Evolutionary conservation across 2,797 vertebrate genomes (phyloP).

Genomic region (Halcyon smyrnensis): DNA sequence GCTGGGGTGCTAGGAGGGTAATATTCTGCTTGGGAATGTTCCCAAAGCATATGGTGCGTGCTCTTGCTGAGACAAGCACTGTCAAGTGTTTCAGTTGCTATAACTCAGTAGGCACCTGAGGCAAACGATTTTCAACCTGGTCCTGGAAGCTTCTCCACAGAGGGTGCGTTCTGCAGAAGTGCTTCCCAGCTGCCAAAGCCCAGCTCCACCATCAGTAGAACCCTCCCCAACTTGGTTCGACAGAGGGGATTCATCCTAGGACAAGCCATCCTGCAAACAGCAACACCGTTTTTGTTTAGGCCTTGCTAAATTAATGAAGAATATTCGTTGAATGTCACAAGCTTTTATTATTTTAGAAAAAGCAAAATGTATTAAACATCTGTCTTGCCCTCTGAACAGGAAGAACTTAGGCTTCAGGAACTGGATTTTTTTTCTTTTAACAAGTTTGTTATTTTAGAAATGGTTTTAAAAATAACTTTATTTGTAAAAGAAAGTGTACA

Average conservation of each 20-base stretch:
- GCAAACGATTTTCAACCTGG: background rate
- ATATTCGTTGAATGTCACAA: background rate
- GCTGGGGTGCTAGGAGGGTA: background rate
- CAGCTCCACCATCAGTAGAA: background rate
- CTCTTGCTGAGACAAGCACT: background rate
- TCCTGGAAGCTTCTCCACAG: background rate
- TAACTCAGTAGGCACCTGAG: background rate
- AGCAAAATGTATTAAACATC: background rate
- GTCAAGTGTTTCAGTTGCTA: background rate
- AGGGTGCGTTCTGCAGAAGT: background rate
- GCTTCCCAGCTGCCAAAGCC: background rate
- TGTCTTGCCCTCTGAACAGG: background rate
- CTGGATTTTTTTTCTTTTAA: background rate
- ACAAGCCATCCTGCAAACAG: background rate
- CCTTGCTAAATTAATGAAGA: background rate
- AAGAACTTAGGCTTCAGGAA: background rate
- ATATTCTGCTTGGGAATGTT: conserved; percentile 4
- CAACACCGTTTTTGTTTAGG: background rate
- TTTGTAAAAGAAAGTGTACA: background rate
- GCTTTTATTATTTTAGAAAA: background rate
- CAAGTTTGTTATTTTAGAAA: background rate
- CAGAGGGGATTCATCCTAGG: background rate
- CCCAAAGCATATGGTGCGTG: conserved; percentile 21
- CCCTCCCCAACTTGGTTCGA: accelerated
- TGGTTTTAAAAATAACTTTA: background rate